phyloP scores from a whole-genome alignment of 1,140 invertebrate species.

The Sarcophaga bullata region DNA sequence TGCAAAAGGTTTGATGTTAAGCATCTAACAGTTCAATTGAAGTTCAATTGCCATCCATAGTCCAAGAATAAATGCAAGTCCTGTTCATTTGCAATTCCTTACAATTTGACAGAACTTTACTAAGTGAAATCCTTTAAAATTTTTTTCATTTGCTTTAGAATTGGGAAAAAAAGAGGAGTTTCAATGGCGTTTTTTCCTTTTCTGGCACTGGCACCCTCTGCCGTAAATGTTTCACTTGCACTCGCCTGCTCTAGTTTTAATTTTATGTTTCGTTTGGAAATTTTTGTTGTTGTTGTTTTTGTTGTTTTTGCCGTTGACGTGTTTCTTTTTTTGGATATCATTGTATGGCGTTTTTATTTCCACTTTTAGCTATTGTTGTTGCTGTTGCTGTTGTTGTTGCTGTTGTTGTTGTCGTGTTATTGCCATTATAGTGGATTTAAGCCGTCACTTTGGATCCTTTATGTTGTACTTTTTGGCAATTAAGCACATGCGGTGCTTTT shows the following conservation, averaged over 20 bases:
- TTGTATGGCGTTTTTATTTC: background rate
- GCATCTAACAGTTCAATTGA: too few relatives aligned
- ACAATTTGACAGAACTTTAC: too few relatives aligned
- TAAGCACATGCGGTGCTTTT: constrained; percentile 61
- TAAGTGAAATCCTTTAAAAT: too few relatives aligned
- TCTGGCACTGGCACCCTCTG: too few relatives aligned
- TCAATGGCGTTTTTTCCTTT: too few relatives aligned
- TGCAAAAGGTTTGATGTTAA: too few relatives aligned
- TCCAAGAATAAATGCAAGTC: too few relatives aligned
- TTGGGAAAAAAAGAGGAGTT: too few relatives aligned
- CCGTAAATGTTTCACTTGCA: too few relatives aligned
- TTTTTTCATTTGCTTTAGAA: too few relatives aligned
- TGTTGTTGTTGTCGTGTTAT: constrained; percentile 49
- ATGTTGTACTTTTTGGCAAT: constrained; percentile 57
- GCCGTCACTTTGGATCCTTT: constrained; percentile 53
- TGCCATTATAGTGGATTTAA: constrained; percentile 39
- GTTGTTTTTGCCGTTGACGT: constrained; percentile 41
- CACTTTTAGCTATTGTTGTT: constrained; percentile 12
- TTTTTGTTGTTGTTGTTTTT: constrained; percentile 8
- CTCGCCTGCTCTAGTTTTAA: constrained; percentile 58
- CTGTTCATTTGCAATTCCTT: too few relatives aligned
- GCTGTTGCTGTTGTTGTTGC: constrained; percentile 52
- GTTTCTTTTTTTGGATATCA: constrained; percentile 49
- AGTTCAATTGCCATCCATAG: too few relatives aligned
- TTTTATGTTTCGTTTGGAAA: background rate